Evolutionary conservation across 2,888 invertebrate species (phyloP).

Genomic region (Lathronympha strigana): DNA sequence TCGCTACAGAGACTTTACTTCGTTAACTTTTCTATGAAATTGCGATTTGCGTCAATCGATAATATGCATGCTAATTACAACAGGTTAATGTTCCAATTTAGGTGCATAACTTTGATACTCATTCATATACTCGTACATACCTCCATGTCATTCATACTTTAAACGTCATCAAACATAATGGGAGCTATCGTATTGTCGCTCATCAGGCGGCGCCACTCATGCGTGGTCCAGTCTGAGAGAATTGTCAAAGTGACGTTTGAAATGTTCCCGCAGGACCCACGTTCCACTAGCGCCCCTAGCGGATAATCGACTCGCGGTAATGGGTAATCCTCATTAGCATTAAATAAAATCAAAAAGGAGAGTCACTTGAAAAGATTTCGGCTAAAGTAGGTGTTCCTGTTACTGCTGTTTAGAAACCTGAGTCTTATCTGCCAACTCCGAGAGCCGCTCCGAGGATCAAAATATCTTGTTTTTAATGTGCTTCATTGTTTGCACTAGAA

Average conservation of each 20-base stretch:
- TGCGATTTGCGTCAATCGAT: background rate
- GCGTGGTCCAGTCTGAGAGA: no score
- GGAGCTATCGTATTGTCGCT: no score
- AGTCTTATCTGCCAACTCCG: constrained; percentile 54
- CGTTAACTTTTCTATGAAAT: background rate
- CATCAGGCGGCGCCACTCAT: no score
- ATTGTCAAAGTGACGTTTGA: no score
- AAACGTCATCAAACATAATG: background rate
- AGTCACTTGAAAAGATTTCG: background rate
- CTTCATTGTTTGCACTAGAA: constrained; percentile 68
- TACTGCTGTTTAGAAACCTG: constrained; percentile 43
- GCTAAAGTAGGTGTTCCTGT: background rate
- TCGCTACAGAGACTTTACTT: background rate
- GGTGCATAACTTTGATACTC: background rate
- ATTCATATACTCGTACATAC: no score
- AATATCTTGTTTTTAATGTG: constrained; percentile 64
- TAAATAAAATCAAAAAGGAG: background rate
- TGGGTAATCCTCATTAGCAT: background rate
- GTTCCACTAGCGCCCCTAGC: no score
- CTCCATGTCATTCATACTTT: background rate
- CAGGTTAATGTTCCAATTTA: background rate
- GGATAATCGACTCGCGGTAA: no score
- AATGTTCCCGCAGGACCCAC: no score
- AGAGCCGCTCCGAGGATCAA: constrained; percentile 57
- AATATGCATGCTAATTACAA: background rate